Conservation (phyloP, 2,797 vertebrate species). For the Gouania willdenowi region DNA sequence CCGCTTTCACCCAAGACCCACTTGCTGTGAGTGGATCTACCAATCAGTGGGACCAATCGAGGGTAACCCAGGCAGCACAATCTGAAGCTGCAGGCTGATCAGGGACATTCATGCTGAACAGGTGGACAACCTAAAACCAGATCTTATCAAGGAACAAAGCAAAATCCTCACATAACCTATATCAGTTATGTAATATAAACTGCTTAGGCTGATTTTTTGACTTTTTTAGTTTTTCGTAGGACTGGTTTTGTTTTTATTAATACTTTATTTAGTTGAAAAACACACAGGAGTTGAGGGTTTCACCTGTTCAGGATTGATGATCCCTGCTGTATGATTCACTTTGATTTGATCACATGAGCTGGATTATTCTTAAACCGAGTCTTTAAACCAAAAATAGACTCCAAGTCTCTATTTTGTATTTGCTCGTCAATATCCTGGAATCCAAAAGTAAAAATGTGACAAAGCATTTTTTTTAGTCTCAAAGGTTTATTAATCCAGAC, state of each 20-base stretch:
- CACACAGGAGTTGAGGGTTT: conserved; percentile 5
- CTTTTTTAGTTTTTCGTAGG: neutral
- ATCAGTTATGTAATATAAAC: neutral
- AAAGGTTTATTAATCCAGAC: conserved; percentile 41
- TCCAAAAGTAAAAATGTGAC: conserved; percentile 2
- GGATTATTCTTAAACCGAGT: conserved; percentile 41
- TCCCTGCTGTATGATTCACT: conserved; percentile 54
- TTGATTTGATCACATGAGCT: conserved; percentile 33
- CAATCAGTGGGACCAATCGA: conserved; percentile 62
- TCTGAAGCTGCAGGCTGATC: conserved; percentile 31
- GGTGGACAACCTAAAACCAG: conserved; percentile 32
- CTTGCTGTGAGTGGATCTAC: conserved; percentile 84
- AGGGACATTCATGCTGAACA: conserved; percentile 51
- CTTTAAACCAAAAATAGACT: conserved; percentile 7
- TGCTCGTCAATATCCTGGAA: neutral
- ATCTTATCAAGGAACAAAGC: conserved; percentile 4
- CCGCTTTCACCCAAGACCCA: conserved; percentile 84
- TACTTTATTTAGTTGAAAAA: neutral
- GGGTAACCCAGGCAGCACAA: conserved; percentile 14
- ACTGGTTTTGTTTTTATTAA: neutral
- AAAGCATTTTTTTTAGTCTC: conserved; percentile 1
- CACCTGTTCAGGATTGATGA: conserved; percentile 34
- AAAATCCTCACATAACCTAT: conserved; percentile 1
- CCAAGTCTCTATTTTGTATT: neutral
- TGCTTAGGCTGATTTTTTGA: neutral